phyloP scores from a whole-genome alignment of 1,140 invertebrate genomes.

The Lordiphosa clarofinis region DNA sequence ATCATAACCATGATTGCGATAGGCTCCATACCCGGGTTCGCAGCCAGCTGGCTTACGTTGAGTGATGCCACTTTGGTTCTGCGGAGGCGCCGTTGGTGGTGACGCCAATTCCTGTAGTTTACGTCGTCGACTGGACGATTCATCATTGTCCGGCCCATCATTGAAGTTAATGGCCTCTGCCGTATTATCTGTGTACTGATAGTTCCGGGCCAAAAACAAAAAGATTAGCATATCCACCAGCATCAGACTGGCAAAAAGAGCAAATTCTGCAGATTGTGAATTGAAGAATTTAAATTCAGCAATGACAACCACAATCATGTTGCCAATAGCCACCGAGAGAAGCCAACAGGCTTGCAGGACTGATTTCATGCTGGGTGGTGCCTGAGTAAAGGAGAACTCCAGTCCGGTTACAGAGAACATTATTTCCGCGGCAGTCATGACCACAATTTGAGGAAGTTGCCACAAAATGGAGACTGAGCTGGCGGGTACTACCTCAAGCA shows the following conservation, averaged over 20 bases:
- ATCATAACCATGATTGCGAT: constrained; percentile 42
- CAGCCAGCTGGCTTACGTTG: neutral
- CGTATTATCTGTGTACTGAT: constrained; percentile 80
- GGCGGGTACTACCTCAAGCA: constrained; percentile 82
- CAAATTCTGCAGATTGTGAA: constrained; percentile 86
- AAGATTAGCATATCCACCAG: constrained; percentile 91
- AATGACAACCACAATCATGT: constrained; percentile 93
- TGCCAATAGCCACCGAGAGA: constrained; percentile 95
- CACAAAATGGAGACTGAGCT: constrained; percentile 90
- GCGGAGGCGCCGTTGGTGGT: no score
- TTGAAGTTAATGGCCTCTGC: neutral
- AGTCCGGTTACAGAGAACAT: constrained; percentile 96
- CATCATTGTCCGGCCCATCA: no score
- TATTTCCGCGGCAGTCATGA: constrained; percentile 90
- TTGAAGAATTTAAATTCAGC: constrained; percentile 79
- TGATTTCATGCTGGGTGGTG: constrained; percentile 94
- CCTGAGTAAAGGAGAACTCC: constrained; percentile 94
- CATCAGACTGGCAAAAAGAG: constrained; percentile 93
- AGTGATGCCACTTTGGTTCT: neutral
- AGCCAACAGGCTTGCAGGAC: constrained; percentile 94
- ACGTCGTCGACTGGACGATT: no score
- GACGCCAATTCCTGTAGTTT: no score
- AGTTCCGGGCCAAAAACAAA: constrained; percentile 86
- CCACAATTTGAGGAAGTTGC: constrained; percentile 92
- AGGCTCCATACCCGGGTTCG: constrained; percentile 28